phyloP scores from a whole-genome alignment of 2,113 vertebrate genomes.

The Australoheros scitulus region DNA sequence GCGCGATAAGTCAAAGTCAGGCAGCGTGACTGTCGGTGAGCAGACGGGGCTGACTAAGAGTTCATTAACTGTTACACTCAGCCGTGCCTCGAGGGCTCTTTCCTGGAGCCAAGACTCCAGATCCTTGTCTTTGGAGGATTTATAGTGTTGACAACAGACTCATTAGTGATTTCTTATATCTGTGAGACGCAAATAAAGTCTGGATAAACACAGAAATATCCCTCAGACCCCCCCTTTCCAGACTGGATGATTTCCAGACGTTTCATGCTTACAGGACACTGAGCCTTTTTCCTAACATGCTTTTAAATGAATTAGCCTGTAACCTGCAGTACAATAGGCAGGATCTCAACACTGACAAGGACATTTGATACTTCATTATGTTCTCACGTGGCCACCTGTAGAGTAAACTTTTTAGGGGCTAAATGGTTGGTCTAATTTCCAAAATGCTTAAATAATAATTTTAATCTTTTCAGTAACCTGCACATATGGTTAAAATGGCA shows the following conservation, averaged over 20 bases:
- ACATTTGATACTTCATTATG: too few species aligned
- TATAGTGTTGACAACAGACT: conserved; percentile 32
- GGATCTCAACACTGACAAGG: too few species aligned
- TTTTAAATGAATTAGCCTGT: too few species aligned
- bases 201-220: conserved; percentile 26
- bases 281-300: too few species aligned
- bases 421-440: too few species aligned
- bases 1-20: conserved; percentile 49
- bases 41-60: conserved; percentile 49
- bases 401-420: too few species aligned
- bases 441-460: too few species aligned
- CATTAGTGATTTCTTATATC: conserved; percentile 18
- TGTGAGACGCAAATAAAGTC: conserved; percentile 3
- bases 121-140: conserved; percentile 20
- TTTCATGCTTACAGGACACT: too few species aligned
- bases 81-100: conserved; percentile 27
- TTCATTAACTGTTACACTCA: conserved; percentile 56
- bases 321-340: too few species aligned
- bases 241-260: neutral
- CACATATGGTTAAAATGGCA: too few species aligned
- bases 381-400: too few species aligned
- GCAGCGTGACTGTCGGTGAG: conserved; percentile 21
- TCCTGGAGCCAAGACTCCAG: conserved; percentile 1
- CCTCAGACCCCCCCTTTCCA: neutral
- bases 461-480: too few species aligned